These are phyloP conservation scores for Talpa occidentalis DNA, from an alignment of 2,113 vertebrate species.

Conservation along the genomic window DNA sequence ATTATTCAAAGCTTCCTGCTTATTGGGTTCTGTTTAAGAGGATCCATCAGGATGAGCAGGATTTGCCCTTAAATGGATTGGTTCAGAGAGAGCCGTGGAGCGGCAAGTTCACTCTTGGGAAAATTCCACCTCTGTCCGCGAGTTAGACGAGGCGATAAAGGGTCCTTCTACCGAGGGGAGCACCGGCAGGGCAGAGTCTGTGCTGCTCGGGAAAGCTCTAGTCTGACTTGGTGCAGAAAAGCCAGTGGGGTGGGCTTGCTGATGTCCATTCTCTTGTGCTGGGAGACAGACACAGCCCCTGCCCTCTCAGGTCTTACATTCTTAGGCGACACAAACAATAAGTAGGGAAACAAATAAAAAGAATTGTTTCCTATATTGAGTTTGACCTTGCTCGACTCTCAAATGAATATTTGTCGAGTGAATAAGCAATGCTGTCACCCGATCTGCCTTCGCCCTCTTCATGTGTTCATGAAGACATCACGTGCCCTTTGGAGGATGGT, in stretches of 20 bases:
- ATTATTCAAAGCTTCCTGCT: constrained; percentile 57
- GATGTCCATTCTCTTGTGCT: not conserved
- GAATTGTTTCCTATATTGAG: not conserved
- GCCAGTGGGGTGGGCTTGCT: not conserved
- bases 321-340: not conserved
- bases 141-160: not conserved
- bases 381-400: not conserved
- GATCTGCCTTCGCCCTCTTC: not conserved
- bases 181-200: rapidly evolving
- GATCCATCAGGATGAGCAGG: not conserved
- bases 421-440: not conserved
- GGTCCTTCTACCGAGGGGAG: rapidly evolving
- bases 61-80: not conserved
- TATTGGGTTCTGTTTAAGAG: constrained; percentile 21
- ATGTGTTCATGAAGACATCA: too few species aligned
- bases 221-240: not conserved
- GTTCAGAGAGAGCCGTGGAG: not conserved
- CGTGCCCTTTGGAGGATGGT: not conserved
- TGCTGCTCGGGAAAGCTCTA: not conserved
- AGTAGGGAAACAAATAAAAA: not conserved
- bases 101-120: not conserved
- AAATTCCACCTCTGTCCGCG: not conserved
- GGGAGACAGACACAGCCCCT: not conserved
- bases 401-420: not conserved
- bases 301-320: not conserved